Conservation (phyloP, 2,113 vertebrate species). For the Catharus minimus region DNA sequence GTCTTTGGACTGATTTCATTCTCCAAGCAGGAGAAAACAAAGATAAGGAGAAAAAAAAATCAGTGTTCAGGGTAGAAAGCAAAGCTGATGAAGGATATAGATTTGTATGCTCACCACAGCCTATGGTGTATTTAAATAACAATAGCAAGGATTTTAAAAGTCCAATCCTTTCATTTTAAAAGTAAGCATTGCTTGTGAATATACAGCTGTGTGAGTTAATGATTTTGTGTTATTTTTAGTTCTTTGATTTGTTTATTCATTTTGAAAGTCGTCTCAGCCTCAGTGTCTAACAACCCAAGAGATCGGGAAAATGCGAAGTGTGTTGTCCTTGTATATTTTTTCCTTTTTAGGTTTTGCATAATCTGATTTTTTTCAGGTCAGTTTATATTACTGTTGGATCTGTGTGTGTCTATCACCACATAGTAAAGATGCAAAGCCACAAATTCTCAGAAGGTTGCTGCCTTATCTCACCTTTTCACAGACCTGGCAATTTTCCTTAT, state of each 20-base stretch:
- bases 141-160: neutral
- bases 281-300: neutral
- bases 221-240: neutral
- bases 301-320: neutral
- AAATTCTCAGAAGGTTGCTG: neutral
- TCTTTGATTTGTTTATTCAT: neutral
- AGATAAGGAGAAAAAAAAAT: neutral
- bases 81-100: neutral
- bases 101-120: neutral
- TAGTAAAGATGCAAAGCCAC: neutral
- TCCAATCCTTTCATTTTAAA: neutral
- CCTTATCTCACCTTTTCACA: neutral
- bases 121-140: neutral
- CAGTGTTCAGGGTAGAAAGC: neutral
- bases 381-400: neutral
- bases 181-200: neutral
- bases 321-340: fast-evolving
- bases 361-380: neutral
- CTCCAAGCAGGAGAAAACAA: neutral
- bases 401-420: neutral
- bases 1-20: neutral
- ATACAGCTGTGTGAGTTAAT: neutral
- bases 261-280: neutral
- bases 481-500: neutral
- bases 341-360: neutral